A percentile compares a stretch with the other conserved stretches of the same genome.
These are phyloP conservation scores for Leptinotarsa juncta DNA, from an alignment of 2,888 invertebrate species.

Conservation along the genomic window DNA sequence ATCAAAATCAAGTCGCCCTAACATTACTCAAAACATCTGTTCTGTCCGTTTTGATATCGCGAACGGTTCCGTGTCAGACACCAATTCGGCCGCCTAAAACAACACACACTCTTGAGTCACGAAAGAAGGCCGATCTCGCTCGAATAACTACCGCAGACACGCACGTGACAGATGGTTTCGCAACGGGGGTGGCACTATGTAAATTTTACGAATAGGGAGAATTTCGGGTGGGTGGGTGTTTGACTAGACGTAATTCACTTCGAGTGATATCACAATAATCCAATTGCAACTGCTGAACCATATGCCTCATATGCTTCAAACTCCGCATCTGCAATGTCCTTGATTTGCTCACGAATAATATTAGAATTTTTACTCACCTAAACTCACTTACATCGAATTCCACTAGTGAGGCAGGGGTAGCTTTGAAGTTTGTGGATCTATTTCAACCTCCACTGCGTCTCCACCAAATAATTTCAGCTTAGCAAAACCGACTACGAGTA, in stretches of 20 bases:
- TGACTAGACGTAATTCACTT: not conserved
- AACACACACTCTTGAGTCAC: conserved; percentile 48
- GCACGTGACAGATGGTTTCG: conserved; percentile 26
- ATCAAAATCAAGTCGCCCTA: conserved; percentile 31
- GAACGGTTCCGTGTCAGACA: conserved; percentile 48
- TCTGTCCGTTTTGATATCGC: conserved; percentile 37
- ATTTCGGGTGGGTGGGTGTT: not conserved
- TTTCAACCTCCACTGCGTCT: no score
- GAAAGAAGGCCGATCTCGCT: conserved; percentile 31
- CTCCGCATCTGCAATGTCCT: no score
- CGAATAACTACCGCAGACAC: conserved; percentile 20
- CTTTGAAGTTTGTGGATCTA: no score
- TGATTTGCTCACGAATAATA: no score
- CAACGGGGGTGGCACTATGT: conserved; percentile 8
- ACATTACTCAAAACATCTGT: conserved; percentile 40
- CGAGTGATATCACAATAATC: not conserved
- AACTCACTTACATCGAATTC: no score
- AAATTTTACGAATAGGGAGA: not conserved
- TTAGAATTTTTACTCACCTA: no score
- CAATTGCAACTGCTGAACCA: no score
- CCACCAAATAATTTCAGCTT: no score
- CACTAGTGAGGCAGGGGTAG: no score
- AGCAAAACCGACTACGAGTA: no score
- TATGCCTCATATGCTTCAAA: no score
- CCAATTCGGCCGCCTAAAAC: conserved; percentile 52